Base-by-base conservation (phyloP, 2,797 vertebrate genomes). In the Fundulus diaphanus region DNA sequence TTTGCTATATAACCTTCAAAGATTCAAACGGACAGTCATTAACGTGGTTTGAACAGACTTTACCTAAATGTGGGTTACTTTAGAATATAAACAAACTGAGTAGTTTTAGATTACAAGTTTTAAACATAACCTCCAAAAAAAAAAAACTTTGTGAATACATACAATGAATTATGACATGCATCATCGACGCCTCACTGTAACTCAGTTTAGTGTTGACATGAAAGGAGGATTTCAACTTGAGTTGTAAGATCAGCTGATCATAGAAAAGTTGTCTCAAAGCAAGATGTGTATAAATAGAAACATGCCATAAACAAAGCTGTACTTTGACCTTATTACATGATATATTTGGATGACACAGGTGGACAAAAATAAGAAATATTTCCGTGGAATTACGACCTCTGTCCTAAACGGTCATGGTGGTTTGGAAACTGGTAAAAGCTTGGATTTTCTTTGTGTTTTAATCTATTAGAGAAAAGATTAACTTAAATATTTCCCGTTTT, bases 21-120 rank as follows among this genome's bases (percentile, higher is more conserved):
- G 15, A 72, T 76, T 85, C 73, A 71, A 74, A 75, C 65, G 42
- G 57, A 67, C 37, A 92, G 89, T 93, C 69, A 90, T 90, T 92
- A 87, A 92, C 89, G 46, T 31, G 61, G 57, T 67, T 31, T 57
- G 33, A 54, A 40, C 15, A 20, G 31, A 15, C 24, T 65, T 0
- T 20, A 42, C 51, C 15, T 54, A 5, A 40, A 65, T 33, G 33
- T 37, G 7, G 5, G 7, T 51, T 24, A 49, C 22, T 18, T 51
- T 24, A n/a, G n/a, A n/a, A n/a, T n/a, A n/a, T n/a, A n/a, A n/a
- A n/a, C n/a, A n/a, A n/a, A n/a, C n/a, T n/a, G n/a, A n/a, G n/a
- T n/a, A n/a, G n/a, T n/a, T n/a, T n/a, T n/a, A n/a, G n/a, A 37
- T 24, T 29, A 3, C 7, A 61, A 37, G 35, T 7, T 61, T 27